phyloP scores from a whole-genome alignment of 2,113 vertebrate genomes.

The Eptesicus fuscus region DNA sequence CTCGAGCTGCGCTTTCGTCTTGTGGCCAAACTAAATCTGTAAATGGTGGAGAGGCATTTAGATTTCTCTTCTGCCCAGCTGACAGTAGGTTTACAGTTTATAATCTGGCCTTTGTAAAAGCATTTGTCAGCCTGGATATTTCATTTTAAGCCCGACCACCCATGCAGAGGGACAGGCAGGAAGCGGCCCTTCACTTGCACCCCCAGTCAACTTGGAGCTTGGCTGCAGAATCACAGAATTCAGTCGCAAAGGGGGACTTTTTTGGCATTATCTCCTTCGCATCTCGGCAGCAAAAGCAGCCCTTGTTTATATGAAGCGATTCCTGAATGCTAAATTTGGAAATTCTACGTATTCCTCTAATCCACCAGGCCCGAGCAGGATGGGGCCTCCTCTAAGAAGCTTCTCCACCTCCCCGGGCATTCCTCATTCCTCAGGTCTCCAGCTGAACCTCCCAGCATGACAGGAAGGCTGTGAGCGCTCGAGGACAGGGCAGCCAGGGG shows the following conservation, averaged over 20 bases:
- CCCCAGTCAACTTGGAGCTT: constrained; percentile 80
- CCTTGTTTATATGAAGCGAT: constrained; percentile 89
- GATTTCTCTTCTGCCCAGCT: constrained; percentile 84
- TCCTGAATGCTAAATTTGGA: constrained; percentile 90
- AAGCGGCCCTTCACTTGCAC: constrained; percentile 84
- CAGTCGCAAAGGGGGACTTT: constrained; percentile 81
- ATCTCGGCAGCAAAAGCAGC: constrained; percentile 81
- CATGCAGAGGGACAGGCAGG: constrained; percentile 87
- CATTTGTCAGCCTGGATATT: constrained; percentile 95
- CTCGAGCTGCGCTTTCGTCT: constrained; percentile 72
- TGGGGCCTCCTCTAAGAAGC: constrained; percentile 68
- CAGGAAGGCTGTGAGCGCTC: constrained; percentile 48
- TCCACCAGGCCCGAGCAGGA: constrained; percentile 69
- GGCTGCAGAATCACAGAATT: constrained; percentile 85
- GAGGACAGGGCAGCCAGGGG: neutral
- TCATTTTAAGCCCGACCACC: constrained; percentile 92
- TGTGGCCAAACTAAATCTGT: constrained; percentile 79
- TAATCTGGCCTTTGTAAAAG: constrained; percentile 92
- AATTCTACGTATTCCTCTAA: constrained; percentile 79
- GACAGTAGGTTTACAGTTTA: constrained; percentile 95
- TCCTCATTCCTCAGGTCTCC: constrained; percentile 11
- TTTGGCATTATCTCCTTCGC: constrained; percentile 79
- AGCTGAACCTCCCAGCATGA: constrained; percentile 41
- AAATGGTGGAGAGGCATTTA: constrained; percentile 83
- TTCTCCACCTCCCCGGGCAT: constrained; percentile 56